Percentiles rank a stretch among this genome's conserved stretches.
These are phyloP conservation scores for Homarus americanus DNA, from an alignment of 1,140 invertebrate genomes.

Conservation along the genomic window DNA sequence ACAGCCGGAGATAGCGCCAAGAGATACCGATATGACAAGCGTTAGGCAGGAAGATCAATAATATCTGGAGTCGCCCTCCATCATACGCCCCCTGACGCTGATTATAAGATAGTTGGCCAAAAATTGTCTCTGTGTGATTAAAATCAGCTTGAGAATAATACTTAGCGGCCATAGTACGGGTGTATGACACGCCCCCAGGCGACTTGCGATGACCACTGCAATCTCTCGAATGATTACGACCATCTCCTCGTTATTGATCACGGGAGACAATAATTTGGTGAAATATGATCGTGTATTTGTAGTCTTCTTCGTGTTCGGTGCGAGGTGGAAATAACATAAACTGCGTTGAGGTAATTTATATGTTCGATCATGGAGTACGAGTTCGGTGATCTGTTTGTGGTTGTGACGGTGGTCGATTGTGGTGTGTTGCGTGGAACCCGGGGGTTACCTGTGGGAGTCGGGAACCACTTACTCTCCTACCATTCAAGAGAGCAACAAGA, in stretches of 20 bases:
- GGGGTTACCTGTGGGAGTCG: no score
- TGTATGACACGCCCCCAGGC: not conserved
- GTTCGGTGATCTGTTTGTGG: not conserved
- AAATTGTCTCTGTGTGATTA: not conserved
- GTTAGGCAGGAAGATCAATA: not conserved
- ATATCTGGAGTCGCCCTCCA: not conserved
- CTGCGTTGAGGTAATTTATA: not conserved
- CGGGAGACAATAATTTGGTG: not conserved
- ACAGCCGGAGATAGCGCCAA: not conserved
- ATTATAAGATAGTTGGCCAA: not conserved
- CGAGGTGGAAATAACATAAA: not conserved
- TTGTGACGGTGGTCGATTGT: not conserved
- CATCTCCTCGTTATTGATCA: not conserved
- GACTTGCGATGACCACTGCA: not conserved
- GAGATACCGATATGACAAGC: not conserved
- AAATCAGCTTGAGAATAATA: not conserved
- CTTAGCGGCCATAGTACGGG: not conserved
- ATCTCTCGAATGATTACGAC: not conserved
- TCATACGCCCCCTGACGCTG: not conserved
- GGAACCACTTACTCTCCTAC: no score
- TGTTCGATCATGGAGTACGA: not conserved
- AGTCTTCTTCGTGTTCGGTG: not conserved
- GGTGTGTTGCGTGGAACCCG: not conserved
- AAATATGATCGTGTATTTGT: not conserved
- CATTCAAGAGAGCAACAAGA: no score